Evolutionary conservation across 2,888 invertebrate species (phyloP).

Genomic region (Chymomyza amoena): DNA sequence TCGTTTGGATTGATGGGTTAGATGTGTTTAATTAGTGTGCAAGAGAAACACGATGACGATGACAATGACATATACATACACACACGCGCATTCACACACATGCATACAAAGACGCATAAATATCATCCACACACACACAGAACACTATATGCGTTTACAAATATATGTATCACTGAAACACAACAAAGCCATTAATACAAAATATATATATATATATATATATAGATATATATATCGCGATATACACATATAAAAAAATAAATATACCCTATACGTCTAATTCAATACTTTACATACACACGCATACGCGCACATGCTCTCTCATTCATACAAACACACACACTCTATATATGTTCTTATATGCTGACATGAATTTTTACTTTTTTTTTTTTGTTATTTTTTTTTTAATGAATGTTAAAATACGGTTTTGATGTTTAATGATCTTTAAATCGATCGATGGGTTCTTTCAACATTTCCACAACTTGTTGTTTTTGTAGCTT

Average conservation of each 20-base stretch:
- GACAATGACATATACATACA: conserved; percentile 24
- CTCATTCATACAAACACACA: conserved; percentile 60
- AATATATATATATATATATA: conserved; percentile 39
- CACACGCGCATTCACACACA: neutral
- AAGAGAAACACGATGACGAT: neutral
- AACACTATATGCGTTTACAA: conserved; percentile 59
- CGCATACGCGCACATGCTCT: conserved; percentile 43
- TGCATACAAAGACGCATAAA: neutral
- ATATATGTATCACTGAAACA: conserved; percentile 66
- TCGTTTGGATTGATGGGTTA: neutral
- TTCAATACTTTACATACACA: conserved; percentile 11
- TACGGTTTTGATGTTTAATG: conserved; percentile 9
- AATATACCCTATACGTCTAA: conserved; percentile 33
- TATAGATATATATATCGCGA: conserved; percentile 30
- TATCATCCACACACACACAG: neutral
- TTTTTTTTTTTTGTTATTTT: neutral
- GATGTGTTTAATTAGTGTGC: neutral
- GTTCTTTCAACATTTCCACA: conserved; percentile 29
- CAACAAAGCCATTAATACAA: conserved; percentile 69
- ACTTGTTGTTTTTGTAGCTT: neutral
- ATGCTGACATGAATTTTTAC: conserved; percentile 12
- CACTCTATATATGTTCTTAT: conserved; percentile 32
- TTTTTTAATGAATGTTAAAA: conserved; percentile 30
- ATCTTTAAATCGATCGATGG: conserved; percentile 64
- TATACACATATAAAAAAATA: conserved; percentile 51